phyloP scores from a whole-genome alignment of 2,797 vertebrate species.

The Microctenopoma lineatum region DNA sequence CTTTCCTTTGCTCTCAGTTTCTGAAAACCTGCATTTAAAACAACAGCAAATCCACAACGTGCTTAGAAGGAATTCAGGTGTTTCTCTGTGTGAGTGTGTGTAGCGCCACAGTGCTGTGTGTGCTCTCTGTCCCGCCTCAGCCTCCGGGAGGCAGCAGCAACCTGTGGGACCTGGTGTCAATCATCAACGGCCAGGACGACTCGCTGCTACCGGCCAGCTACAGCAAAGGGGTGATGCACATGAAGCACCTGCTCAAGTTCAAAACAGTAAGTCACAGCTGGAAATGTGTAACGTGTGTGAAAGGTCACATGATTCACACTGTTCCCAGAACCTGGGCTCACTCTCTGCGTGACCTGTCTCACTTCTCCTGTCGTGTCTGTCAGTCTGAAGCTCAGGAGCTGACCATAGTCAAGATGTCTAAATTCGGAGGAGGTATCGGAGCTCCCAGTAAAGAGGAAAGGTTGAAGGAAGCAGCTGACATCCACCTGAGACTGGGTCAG shows the following conservation, averaged over 20 bases:
- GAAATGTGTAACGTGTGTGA: too few species aligned
- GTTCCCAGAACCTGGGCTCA: too few species aligned
- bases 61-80: too few species aligned
- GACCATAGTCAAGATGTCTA: constrained; percentile 97
- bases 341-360: too few species aligned
- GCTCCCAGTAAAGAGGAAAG: constrained; percentile 94
- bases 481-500: constrained; percentile 93
- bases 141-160: constrained; percentile 95
- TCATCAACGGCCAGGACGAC: constrained; percentile 94
- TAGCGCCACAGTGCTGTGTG: background rate
- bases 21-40: too few species aligned
- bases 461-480: constrained; percentile 94
- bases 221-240: constrained; percentile 95
- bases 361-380: background rate
- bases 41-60: too few species aligned
- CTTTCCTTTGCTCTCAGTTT: too few species aligned
- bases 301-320: too few species aligned
- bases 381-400: constrained; percentile 97
- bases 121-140: constrained; percentile 64
- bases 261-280: constrained; percentile 78
- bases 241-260: constrained; percentile 94
- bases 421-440: constrained; percentile 95
- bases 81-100: background rate
- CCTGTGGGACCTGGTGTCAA: constrained; percentile 94
- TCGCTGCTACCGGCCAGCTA: constrained; percentile 94